Conservation (phyloP, 1,140 invertebrate genomes). For the Anoplophora glabripennis region DNA sequence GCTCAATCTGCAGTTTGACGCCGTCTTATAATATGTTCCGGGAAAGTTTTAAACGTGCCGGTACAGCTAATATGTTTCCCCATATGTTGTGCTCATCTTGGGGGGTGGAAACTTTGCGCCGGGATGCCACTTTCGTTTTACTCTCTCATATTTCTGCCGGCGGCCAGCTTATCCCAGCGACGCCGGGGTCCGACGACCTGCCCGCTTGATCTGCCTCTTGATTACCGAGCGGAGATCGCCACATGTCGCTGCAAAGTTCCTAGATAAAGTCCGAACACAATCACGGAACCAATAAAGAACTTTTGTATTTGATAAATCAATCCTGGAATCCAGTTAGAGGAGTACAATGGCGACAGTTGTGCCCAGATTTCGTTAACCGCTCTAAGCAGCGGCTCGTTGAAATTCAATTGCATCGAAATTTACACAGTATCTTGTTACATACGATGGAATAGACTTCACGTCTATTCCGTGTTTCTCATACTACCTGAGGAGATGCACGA, state of each 20-base stretch:
- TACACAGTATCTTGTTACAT: conserved; percentile 12
- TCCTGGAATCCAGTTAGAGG: conserved; percentile 31
- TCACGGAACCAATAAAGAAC: conserved; percentile 42
- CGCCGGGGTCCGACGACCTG: not conserved
- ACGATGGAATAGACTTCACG: no score
- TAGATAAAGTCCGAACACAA: conserved; percentile 24
- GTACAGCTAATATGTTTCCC: conserved; percentile 33
- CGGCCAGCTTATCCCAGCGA: conserved; percentile 2
- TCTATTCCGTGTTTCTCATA: no score
- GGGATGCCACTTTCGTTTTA: conserved; percentile 10
- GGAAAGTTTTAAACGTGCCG: conserved; percentile 32
- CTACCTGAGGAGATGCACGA: no score
- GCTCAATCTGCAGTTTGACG: conserved; percentile 37
- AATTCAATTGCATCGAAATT: conserved; percentile 14
- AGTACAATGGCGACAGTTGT: conserved; percentile 30
- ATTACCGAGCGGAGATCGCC: conserved; percentile 14
- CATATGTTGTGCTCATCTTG: conserved; percentile 18
- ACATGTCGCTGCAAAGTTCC: conserved; percentile 21
- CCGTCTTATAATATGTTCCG: conserved; percentile 31
- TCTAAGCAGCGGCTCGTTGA: conserved; percentile 3
- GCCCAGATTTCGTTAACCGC: conserved; percentile 22
- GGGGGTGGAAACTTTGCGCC: not conserved
- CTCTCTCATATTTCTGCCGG: conserved; percentile 11
- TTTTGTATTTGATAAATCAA: conserved; percentile 47
- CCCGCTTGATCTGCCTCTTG: conserved; percentile 4